Evolutionary conservation across 2,888 invertebrate species (phyloP).

Genomic region (Habroteleia sp.): DNA sequence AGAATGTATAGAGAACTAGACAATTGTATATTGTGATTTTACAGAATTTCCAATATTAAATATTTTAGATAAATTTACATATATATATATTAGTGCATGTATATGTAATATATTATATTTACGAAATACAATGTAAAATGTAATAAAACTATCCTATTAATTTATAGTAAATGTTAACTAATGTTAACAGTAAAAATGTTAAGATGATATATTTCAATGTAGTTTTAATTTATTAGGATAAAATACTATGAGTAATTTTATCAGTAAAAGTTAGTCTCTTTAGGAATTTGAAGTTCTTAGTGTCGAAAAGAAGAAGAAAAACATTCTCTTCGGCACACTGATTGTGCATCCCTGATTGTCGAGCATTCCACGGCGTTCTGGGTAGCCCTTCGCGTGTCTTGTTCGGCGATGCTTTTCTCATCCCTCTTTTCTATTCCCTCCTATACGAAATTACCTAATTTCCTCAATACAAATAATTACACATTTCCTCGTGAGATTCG

Average conservation of each 20-base stretch:
- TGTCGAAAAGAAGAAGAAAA: constrained; percentile 55
- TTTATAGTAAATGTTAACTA: too few species aligned
- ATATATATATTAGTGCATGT: too few species aligned
- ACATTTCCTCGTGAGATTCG: constrained; percentile 41
- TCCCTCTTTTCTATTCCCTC: constrained; percentile 26
- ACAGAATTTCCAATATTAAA: too few species aligned
- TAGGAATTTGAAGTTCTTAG: constrained; percentile 46
- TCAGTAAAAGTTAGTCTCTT: constrained; percentile 37
- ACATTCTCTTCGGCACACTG: constrained; percentile 59
- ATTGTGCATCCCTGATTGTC: constrained; percentile 70
- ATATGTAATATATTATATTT: too few species aligned
- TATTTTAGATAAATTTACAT: too few species aligned
- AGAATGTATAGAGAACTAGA: too few species aligned
- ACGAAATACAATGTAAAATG: too few species aligned
- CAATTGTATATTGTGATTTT: too few species aligned
- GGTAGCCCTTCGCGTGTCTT: constrained; percentile 56
- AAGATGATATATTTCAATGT: too few species aligned
- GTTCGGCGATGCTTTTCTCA: constrained; percentile 32
- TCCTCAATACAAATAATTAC: constrained; percentile 60
- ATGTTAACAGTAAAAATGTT: too few species aligned
- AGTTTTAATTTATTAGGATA: too few species aligned
- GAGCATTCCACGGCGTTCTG: constrained; percentile 71
- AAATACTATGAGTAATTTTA: constrained; percentile 42
- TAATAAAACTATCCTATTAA: too few species aligned
- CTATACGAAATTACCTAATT: constrained; percentile 56